Percentiles rank a stretch among this genome's conserved stretches.
phyloP scores from a whole-genome alignment of 1,140 invertebrate genomes.

The Polyergus mexicanus region DNA sequence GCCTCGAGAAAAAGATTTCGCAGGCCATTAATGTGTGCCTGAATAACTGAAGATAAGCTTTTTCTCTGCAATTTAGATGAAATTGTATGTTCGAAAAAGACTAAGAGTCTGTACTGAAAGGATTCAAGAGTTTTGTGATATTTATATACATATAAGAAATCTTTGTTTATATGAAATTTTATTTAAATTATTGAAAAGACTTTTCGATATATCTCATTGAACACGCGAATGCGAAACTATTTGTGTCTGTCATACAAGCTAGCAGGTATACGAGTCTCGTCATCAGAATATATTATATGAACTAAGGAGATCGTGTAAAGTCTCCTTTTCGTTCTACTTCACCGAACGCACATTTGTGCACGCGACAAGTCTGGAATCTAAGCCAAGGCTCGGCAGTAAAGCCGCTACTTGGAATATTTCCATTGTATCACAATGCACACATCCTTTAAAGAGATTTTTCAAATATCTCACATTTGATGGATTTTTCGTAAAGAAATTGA shows the following conservation, averaged over 20 bases:
- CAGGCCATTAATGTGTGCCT: background rate
- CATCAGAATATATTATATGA: conserved; percentile 25
- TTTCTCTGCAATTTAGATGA: background rate
- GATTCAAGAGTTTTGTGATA: background rate
- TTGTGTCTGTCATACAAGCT: conserved; percentile 19
- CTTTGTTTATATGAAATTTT: background rate
- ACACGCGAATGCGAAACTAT: conserved; percentile 20
- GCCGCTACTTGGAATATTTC: conserved; percentile 31
- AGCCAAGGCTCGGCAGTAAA: conserved; percentile 73
- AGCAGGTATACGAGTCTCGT: conserved; percentile 28
- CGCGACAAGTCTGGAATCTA: conserved; percentile 76
- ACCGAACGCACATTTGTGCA: conserved; percentile 53
- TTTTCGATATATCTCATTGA: conserved; percentile 11
- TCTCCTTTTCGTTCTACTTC: conserved; percentile 50
- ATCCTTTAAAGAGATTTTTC: background rate
- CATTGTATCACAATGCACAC: background rate
- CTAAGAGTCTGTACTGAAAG: background rate
- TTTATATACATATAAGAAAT: background rate
- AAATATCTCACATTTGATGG: background rate
- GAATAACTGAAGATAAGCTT: background rate
- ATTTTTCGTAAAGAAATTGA: too few species aligned
- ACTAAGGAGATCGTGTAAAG: conserved; percentile 1
- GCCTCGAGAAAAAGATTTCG: background rate
- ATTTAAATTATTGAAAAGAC: background rate
- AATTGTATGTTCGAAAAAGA: background rate